Evolutionary conservation across 2,888 invertebrate genomes (phyloP).

Genomic region (Deilephila porcellus): DNA sequence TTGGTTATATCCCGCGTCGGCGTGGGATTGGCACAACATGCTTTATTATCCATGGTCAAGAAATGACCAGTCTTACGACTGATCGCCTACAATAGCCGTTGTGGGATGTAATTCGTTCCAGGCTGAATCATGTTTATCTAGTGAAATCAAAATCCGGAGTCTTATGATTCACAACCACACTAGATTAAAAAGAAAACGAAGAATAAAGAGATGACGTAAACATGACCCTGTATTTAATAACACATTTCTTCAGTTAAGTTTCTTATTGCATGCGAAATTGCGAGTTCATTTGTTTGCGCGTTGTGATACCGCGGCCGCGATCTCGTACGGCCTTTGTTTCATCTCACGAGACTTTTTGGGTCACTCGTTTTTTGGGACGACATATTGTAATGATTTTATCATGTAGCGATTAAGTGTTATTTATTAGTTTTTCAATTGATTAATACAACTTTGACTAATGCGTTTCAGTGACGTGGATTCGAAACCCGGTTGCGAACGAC

Average conservation of each 20-base stretch:
- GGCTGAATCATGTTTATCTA: no score
- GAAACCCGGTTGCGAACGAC: background rate
- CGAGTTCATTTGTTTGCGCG: conserved; percentile 5
- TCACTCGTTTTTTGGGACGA: conserved; percentile 22
- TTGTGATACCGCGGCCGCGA: conserved; percentile 15
- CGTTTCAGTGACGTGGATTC: background rate
- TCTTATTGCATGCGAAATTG: no score
- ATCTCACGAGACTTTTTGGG: conserved; percentile 21
- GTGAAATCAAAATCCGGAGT: no score
- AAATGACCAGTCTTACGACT: no score
- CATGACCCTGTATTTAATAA: background rate
- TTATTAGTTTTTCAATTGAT: background rate
- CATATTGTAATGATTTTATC: background rate
- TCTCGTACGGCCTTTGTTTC: conserved; percentile 19
- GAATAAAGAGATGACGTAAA: background rate
- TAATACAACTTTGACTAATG: background rate
- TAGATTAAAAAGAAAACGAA: no score
- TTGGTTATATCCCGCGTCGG: no score
- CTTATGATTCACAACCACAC: no score
- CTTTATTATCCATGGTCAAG: no score
- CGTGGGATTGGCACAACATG: no score
- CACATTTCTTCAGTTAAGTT: background rate
- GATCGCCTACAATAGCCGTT: no score
- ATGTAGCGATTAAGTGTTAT: background rate
- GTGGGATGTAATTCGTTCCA: no score